These are phyloP conservation scores for Pogonocichla stellata DNA, from an alignment of 2,113 vertebrate species.

Conservation along the genomic window DNA sequence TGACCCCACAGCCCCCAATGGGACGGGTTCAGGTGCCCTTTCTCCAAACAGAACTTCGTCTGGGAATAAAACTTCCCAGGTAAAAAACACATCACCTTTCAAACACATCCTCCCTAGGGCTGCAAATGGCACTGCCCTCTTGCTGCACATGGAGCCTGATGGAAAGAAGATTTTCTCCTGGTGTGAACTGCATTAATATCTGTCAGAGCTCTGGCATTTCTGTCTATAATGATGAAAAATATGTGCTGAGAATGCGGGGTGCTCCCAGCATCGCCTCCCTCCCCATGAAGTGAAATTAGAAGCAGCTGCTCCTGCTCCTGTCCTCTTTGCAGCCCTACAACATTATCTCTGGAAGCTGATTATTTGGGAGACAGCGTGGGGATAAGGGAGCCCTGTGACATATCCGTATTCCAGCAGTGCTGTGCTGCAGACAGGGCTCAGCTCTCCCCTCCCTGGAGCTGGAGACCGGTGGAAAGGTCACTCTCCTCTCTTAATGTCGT, in stretches of 20 bases:
- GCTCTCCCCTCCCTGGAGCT: not conserved
- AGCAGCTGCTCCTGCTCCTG: not conserved
- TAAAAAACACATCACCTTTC: constrained; percentile 35
- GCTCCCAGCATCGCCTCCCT: constrained; percentile 34
- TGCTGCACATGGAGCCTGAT: constrained; percentile 71
- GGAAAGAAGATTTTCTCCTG: constrained; percentile 77
- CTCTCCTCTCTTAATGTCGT: constrained; percentile 4
- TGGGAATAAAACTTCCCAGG: not conserved
- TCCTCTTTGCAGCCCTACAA: not conserved
- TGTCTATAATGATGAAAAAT: constrained; percentile 82
- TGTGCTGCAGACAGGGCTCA: not conserved
- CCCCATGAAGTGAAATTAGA: constrained; percentile 14
- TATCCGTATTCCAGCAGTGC: not conserved
- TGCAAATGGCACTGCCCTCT: constrained; percentile 76
- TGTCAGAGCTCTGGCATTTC: constrained; percentile 79
- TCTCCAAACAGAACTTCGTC: not conserved
- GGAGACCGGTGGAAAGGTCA: not conserved
- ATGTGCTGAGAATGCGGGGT: constrained; percentile 58
- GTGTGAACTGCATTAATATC: constrained; percentile 79
- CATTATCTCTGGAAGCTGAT: not conserved
- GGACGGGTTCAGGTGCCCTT: not conserved
- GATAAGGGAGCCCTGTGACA: not conserved
- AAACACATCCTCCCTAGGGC: constrained; percentile 15
- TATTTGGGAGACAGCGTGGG: not conserved
- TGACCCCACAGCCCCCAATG: rapidly evolving